Percentiles rank a stretch among this genome's conserved stretches.
These are phyloP conservation scores for Procambarus clarkii DNA, from an alignment of 1,140 invertebrate species.

Conservation along the genomic window DNA sequence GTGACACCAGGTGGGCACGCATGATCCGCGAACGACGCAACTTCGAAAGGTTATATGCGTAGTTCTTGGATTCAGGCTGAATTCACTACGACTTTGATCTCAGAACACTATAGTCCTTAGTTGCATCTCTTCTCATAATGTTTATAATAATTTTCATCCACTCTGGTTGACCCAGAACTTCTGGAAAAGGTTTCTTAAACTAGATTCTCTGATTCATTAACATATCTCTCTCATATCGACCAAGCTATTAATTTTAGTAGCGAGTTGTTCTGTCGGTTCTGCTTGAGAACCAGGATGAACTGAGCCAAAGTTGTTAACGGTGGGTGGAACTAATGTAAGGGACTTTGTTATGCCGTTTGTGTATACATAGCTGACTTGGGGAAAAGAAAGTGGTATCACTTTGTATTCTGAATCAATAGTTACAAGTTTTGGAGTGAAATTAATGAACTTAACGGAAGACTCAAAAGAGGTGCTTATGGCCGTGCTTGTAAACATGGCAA, in stretches of 20 bases:
- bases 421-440: too few species aligned
- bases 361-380: too few species aligned
- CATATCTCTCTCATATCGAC: neutral
- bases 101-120: neutral
- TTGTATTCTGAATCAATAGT: too few species aligned
- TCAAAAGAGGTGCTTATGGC: too few species aligned
- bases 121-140: neutral
- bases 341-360: too few species aligned
- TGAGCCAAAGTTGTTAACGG: too few species aligned
- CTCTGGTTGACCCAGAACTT: neutral
- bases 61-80: neutral
- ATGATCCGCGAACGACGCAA: conserved; percentile 34
- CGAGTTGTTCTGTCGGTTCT: too few species aligned
- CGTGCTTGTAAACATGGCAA: too few species aligned
- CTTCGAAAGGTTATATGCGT: conserved; percentile 51
- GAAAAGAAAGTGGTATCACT: too few species aligned
- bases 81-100: neutral
- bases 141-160: neutral
- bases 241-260: neutral
- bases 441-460: too few species aligned
- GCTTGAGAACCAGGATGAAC: too few species aligned
- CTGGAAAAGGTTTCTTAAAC: neutral
- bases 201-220: neutral
- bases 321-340: too few species aligned
- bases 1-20: conserved; percentile 39